phyloP scores from a whole-genome alignment of 2,888 invertebrate species.

The Gisinianus flammeolus region DNA sequence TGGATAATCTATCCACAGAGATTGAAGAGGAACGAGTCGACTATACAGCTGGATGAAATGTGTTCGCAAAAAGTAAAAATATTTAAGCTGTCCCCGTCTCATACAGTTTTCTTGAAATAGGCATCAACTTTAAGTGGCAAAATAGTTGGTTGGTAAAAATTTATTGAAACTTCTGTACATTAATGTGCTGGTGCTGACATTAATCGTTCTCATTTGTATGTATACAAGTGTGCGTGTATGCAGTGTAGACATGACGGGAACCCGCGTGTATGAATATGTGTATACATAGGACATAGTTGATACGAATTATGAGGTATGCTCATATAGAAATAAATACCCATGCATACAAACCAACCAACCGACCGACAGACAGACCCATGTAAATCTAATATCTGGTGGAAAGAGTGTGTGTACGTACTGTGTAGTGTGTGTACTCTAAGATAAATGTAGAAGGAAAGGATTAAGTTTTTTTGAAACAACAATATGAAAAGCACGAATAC shows the following conservation, averaged over 20 bases:
- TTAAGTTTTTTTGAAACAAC: constrained; percentile 19
- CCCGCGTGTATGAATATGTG: background rate
- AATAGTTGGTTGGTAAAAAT: constrained; percentile 29
- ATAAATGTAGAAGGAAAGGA: constrained; percentile 25
- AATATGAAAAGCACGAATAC: constrained; percentile 24
- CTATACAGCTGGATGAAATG: constrained; percentile 10
- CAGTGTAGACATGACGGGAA: background rate
- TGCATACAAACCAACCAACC: background rate
- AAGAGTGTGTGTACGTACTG: background rate
- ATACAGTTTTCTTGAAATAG: constrained; percentile 18
- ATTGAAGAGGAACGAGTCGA: constrained; percentile 6
- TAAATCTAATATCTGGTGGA: background rate
- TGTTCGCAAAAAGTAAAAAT: constrained; percentile 4
- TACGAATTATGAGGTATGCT: too few relatives aligned
- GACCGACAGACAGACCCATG: background rate
- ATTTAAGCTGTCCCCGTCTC: constrained; percentile 1
- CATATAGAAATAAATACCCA: too few relatives aligned
- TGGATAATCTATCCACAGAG: background rate
- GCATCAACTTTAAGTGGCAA: constrained; percentile 26
- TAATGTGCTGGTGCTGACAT: constrained; percentile 21
- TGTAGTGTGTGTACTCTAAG: background rate
- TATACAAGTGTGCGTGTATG: constrained; percentile 1
- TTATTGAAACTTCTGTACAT: constrained; percentile 21
- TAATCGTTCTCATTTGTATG: constrained; percentile 27
- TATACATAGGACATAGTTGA: too few relatives aligned